Conservation (phyloP, 2,113 vertebrate genomes). For the Stercorarius parasiticus region DNA sequence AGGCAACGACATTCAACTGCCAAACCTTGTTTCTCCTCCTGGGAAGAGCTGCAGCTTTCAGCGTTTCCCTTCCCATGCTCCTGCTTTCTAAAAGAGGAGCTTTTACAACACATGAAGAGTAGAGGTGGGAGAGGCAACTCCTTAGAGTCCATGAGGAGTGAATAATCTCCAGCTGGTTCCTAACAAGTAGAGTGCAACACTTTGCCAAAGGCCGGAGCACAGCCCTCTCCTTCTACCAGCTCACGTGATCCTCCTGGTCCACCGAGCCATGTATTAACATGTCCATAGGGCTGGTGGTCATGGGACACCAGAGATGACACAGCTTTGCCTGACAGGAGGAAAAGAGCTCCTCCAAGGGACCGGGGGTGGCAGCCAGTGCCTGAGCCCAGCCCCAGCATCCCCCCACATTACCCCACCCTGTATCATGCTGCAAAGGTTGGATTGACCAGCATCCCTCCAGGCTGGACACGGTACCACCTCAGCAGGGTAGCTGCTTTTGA, state of each 20-base stretch:
- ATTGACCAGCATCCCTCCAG: background rate
- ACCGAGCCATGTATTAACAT: rapidly evolving
- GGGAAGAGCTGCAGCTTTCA: background rate
- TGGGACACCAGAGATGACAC: rapidly evolving
- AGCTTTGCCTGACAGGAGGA: background rate
- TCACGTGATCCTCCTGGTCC: rapidly evolving
- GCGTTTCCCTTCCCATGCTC: background rate
- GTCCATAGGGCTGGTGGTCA: rapidly evolving
- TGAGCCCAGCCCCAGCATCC: no score
- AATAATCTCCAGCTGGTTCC: background rate
- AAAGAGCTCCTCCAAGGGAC: background rate
- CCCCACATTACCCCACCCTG: rapidly evolving
- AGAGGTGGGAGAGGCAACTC: background rate
- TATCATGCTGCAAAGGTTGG: rapidly evolving
- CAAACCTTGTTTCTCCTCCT: background rate
- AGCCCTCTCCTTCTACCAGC: background rate
- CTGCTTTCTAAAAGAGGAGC: background rate
- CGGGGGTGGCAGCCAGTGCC: rapidly evolving
- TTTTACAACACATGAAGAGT: background rate
- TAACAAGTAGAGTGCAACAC: background rate
- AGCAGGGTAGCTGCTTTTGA: background rate
- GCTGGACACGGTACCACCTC: background rate
- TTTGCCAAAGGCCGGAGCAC: rapidly evolving
- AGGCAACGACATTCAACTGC: background rate
- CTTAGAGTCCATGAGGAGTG: background rate